These are phyloP conservation scores for Calidris pygmaea DNA, from an alignment of 2,113 vertebrate species.

Conservation along the genomic window DNA sequence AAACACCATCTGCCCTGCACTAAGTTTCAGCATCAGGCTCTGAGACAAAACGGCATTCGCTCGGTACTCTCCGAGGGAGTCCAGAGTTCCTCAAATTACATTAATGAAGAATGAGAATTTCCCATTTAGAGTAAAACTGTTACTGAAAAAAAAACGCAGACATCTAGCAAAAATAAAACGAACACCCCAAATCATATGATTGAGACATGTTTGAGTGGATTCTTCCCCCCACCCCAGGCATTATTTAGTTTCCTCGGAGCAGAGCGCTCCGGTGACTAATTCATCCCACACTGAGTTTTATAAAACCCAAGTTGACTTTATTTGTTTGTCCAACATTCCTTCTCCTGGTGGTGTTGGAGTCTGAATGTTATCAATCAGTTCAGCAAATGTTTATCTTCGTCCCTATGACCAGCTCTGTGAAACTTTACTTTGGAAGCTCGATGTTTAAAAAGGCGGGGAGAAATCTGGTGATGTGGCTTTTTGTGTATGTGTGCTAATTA, in stretches of 20 bases:
- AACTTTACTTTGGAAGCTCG: constrained; percentile 36
- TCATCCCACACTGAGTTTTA: background rate
- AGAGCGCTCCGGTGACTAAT: constrained; percentile 8
- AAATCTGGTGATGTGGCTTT: background rate
- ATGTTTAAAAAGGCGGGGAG: background rate
- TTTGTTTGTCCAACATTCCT: constrained; percentile 32
- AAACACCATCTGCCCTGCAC: background rate
- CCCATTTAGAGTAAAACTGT: background rate
- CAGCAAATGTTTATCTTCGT: constrained; percentile 39
- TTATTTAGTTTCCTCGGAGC: background rate
- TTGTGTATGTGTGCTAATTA: background rate
- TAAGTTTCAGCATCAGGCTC: background rate
- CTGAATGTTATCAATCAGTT: background rate
- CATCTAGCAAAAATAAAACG: background rate
- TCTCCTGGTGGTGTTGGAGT: background rate
- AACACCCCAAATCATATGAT: background rate
- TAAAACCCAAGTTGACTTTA: background rate
- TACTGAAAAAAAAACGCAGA: background rate
- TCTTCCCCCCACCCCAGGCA: background rate
- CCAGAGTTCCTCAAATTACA: background rate
- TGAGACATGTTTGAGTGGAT: background rate
- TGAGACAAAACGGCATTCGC: background rate
- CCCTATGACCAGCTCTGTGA: background rate
- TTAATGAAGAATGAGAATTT: background rate
- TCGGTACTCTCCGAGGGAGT: background rate